A percentile compares a stretch with the other conserved stretches of the same genome.
Evolutionary conservation across 2,113 vertebrate species (phyloP).

Genomic region (Phyllopteryx taeniolatus): DNA sequence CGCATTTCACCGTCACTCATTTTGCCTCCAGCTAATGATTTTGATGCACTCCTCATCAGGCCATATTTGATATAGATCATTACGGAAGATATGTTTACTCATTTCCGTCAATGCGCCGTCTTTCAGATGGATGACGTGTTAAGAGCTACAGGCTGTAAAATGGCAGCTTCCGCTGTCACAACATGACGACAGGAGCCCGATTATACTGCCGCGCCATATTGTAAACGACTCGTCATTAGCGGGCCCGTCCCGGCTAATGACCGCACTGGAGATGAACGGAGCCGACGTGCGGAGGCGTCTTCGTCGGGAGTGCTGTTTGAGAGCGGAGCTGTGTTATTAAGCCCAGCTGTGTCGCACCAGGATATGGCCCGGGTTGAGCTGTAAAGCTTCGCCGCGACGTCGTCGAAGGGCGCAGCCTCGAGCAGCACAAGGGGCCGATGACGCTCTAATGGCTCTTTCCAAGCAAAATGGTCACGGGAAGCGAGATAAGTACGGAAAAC

Average conservation of each 20-base stretch:
- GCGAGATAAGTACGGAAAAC: constrained; percentile 45
- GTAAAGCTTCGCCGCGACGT: constrained; percentile 43
- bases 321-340: constrained; percentile 59
- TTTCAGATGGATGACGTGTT: constrained; percentile 35
- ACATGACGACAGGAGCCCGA: constrained; percentile 54
- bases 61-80: constrained; percentile 21
- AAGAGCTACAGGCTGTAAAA: constrained; percentile 54
- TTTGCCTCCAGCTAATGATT: constrained; percentile 42
- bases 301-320: constrained; percentile 62
- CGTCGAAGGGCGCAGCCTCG: constrained; percentile 33
- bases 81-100: constrained; percentile 15
- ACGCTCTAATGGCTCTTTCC: constrained; percentile 42
- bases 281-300: constrained; percentile 52
- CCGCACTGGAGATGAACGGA: constrained; percentile 59
- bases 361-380: constrained; percentile 48
- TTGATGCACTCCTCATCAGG: constrained; percentile 33
- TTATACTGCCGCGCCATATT: constrained; percentile 65
- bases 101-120: constrained; percentile 32
- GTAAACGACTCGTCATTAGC: constrained; percentile 71
- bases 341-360: constrained; percentile 64
- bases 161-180: constrained; percentile 41
- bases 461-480: constrained; percentile 42
- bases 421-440: constrained; percentile 34
- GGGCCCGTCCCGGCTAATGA: constrained; percentile 62
- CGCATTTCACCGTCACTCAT: constrained; percentile 31